These are phyloP conservation scores for Smutsia temminckii DNA, from an alignment of 2,797 vertebrate species.

Conservation along the genomic window DNA sequence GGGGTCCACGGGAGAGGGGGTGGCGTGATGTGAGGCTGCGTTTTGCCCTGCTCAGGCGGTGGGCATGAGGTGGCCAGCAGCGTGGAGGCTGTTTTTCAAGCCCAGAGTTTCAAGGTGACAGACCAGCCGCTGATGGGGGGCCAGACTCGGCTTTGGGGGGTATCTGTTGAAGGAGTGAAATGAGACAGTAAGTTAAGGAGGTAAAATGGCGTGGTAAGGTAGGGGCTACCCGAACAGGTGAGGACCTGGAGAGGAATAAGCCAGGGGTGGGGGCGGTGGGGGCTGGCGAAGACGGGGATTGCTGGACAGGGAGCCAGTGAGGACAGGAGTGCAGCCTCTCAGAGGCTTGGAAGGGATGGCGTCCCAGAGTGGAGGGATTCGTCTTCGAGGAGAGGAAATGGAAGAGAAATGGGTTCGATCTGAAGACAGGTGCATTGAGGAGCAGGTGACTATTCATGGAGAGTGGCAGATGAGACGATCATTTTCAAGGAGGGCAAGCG, in stretches of 20 bases:
- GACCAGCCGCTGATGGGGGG: not conserved
- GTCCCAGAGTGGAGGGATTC: not conserved
- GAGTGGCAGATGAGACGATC: not conserved
- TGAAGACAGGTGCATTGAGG: not conserved
- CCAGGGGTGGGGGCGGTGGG: not conserved
- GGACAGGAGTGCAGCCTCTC: not conserved
- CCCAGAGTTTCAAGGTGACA: not conserved
- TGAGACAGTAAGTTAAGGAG: not conserved
- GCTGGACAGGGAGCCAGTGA: not conserved
- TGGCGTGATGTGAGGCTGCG: not conserved
- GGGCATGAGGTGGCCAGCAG: not conserved
- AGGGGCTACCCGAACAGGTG: not conserved
- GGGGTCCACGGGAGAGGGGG: not conserved
- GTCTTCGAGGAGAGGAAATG: not conserved
- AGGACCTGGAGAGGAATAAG: not conserved
- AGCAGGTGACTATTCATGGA: not conserved
- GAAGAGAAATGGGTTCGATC: not conserved
- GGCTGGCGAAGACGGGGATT: not conserved
- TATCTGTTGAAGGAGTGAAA: not conserved
- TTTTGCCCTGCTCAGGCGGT: not conserved
- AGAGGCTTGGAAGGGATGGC: not conserved
- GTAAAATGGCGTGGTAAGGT: too few relatives aligned
- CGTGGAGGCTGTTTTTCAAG: not conserved
- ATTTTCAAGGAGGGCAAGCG: not conserved
- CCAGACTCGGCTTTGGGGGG: not conserved